A percentile compares a stretch with the other conserved stretches of the same genome.
These are phyloP conservation scores for Chaenocephalus aceratus DNA, from an alignment of 2,113 vertebrate genomes.

Conservation along the genomic window DNA sequence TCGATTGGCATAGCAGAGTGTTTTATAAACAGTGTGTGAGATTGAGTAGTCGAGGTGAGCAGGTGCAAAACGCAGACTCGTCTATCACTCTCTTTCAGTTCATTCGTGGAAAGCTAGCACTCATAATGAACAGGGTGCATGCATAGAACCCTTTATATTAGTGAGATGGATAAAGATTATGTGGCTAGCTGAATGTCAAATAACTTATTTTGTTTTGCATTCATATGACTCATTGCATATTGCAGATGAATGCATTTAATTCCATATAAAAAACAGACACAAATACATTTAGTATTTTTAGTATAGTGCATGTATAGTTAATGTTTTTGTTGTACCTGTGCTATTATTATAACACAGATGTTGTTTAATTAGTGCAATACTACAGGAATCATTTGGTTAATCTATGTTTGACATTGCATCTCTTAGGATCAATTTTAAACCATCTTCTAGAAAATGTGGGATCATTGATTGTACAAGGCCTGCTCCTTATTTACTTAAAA, in stretches of 20 bases:
- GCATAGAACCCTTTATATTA: neutral
- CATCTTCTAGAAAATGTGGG: neutral
- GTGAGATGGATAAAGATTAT: neutral
- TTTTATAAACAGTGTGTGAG: conserved; percentile 4
- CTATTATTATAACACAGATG: too few species aligned
- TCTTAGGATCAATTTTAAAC: conserved; percentile 13
- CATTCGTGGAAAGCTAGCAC: neutral
- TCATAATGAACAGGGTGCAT: neutral
- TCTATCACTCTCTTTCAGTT: neutral
- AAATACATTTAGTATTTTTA: neutral
- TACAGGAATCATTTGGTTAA: conserved; percentile 3
- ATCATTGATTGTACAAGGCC: conserved; percentile 15
- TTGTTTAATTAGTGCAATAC: neutral
- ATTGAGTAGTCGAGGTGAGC: conserved; percentile 5
- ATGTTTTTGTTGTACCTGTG: too few species aligned
- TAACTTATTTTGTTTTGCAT: neutral
- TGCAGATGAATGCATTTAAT: neutral
- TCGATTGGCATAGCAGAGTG: conserved; percentile 24
- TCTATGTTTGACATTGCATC: conserved; percentile 7
- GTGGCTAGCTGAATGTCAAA: neutral
- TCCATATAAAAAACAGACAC: neutral
- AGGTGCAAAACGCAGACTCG: neutral
- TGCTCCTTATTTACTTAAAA: neutral
- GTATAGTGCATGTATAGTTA: too few species aligned
- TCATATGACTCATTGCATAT: neutral